Percentiles rank a stretch among this genome's conserved stretches.
Evolutionary conservation across 2,888 invertebrate species (phyloP).

Genomic region (Zhuqinia jingwanae): DNA sequence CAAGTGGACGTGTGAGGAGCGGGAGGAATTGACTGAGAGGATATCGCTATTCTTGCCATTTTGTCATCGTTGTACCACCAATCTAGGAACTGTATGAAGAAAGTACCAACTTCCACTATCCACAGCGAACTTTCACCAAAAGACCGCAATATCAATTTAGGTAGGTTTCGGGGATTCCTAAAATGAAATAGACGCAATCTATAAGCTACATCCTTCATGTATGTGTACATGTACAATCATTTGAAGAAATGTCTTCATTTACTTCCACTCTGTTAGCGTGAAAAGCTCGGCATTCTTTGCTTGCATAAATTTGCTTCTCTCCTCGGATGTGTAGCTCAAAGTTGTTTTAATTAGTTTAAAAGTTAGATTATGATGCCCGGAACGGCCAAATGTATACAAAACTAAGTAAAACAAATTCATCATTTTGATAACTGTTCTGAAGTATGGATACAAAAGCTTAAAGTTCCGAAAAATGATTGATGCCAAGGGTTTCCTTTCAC

Average conservation of each 20-base stretch:
- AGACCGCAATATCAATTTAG: constrained; percentile 55
- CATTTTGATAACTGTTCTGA: constrained; percentile 40
- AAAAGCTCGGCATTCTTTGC: constrained; percentile 67
- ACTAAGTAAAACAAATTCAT: constrained; percentile 64
- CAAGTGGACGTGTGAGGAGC: constrained; percentile 43
- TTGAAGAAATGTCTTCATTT: not conserved
- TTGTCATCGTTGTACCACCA: constrained; percentile 74
- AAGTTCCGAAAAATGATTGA: not conserved
- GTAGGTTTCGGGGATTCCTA: constrained; percentile 56
- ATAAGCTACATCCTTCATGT: not conserved
- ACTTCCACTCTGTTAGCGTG: constrained; percentile 59
- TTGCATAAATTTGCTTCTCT: constrained; percentile 59
- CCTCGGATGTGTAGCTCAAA: constrained; percentile 63
- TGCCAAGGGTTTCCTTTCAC: not conserved
- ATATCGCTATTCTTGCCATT: constrained; percentile 54
- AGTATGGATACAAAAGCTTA: constrained; percentile 41
- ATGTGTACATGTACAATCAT: not conserved
- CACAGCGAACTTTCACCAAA: constrained; percentile 73
- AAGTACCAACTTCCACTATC: constrained; percentile 75
- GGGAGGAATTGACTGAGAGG: constrained; percentile 65
- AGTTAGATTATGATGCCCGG: constrained; percentile 62
- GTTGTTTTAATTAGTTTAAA: constrained; percentile 65
- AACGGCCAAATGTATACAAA: constrained; percentile 60
- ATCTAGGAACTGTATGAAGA: constrained; percentile 77
- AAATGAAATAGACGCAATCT: not conserved